phyloP scores from a whole-genome alignment of 2,113 vertebrate genomes.

The Aegotheles bennettii region DNA sequence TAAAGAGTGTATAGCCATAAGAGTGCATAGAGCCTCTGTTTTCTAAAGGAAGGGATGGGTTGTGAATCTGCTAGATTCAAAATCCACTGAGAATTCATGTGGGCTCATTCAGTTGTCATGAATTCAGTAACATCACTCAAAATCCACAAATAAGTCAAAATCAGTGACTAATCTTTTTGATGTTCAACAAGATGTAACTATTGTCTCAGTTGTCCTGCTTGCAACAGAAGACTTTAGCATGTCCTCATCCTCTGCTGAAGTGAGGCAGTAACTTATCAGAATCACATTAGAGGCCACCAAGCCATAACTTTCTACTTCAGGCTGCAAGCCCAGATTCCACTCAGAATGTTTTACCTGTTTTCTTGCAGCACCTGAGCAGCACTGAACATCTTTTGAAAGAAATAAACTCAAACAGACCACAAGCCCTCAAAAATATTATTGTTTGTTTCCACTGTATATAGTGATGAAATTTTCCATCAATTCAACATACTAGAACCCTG shows the following conservation, averaged over 20 bases:
- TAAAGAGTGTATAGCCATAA: neutral
- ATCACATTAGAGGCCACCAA: neutral
- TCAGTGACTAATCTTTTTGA: neutral
- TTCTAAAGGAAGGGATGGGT: neutral
- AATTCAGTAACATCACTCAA: neutral
- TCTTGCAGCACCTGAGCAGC: neutral
- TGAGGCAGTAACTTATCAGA: neutral
- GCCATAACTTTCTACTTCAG: neutral
- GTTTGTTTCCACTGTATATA: neutral
- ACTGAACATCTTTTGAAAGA: neutral
- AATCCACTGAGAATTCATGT: neutral
- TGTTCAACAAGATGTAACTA: neutral
- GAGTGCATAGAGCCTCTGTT: neutral
- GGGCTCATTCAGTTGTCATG: neutral
- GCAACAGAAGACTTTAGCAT: rapidly evolving
- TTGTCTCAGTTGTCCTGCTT: neutral
- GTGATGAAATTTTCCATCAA: neutral
- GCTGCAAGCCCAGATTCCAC: neutral
- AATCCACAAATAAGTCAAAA: neutral
- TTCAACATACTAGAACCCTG: neutral
- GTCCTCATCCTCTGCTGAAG: neutral
- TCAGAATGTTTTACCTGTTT: neutral
- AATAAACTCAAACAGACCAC: neutral
- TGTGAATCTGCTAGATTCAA: neutral
- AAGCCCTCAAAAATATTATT: neutral